A percentile compares a stretch with the other conserved stretches of the same genome.
phyloP scores from a whole-genome alignment of 1,140 invertebrate genomes.

The Myzus persicae region DNA sequence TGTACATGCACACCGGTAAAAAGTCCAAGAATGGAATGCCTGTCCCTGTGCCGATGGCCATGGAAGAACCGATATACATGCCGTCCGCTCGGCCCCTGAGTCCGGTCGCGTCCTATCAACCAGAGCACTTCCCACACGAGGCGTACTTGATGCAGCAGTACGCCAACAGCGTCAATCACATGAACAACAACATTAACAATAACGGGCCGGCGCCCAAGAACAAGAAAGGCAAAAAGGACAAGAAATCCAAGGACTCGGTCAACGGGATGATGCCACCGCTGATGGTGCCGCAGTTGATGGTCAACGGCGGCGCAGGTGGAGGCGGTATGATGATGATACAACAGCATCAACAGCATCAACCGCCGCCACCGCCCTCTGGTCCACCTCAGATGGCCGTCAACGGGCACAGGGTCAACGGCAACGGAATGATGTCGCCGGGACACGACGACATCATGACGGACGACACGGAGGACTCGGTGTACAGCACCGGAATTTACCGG shows the following conservation, averaged over 20 bases:
- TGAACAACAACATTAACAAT: conserved; percentile 61
- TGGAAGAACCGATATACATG: conserved; percentile 73
- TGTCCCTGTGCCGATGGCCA: conserved; percentile 58
- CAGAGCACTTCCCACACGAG: conserved; percentile 71
- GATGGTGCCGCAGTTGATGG: conserved; percentile 62
- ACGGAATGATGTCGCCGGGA: conserved; percentile 20
- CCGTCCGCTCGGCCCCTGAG: conserved; percentile 69
- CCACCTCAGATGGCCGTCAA: conserved; percentile 61
- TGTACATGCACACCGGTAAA: conserved; percentile 65
- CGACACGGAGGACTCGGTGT: conserved; percentile 72
- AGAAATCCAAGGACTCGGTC: conserved; percentile 62
- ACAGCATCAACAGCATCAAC: conserved; percentile 56
- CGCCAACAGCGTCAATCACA: conserved; percentile 65
- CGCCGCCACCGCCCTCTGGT: conserved; percentile 63
- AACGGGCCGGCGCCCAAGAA: conserved; percentile 62
- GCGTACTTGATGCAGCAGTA: conserved; percentile 71
- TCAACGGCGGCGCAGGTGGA: conserved; percentile 62
- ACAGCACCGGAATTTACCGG: conserved; percentile 85
- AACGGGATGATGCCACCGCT: conserved; percentile 60
- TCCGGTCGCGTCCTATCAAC: conserved; percentile 71
- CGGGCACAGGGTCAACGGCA: conserved; percentile 61
- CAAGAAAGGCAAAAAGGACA: conserved; percentile 63
- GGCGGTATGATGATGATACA: conserved; percentile 61
- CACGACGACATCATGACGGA: conserved; percentile 59
- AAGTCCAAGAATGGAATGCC: conserved; percentile 62